Percentiles rank a stretch among this genome's conserved stretches.
These are phyloP conservation scores for Tachuris rubrigastra DNA, from an alignment of 2,113 vertebrate species.

Conservation along the genomic window DNA sequence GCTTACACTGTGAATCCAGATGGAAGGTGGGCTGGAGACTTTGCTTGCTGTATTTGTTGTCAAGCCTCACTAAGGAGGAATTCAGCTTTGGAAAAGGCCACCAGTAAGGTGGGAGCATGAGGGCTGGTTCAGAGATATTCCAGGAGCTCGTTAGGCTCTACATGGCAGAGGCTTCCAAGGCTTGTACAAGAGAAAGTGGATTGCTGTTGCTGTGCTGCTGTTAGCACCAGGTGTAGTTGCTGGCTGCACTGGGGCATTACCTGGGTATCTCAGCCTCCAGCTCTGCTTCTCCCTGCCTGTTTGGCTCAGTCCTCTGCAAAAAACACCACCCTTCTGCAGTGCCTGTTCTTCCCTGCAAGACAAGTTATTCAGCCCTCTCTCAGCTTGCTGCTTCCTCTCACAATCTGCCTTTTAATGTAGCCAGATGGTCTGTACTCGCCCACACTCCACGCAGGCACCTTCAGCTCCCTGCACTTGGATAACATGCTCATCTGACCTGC, in stretches of 20 bases:
- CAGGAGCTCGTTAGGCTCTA: rapidly evolving
- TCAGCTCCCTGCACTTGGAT: not conserved
- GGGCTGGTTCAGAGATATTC: not conserved
- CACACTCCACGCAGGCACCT: not conserved
- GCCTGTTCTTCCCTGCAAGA: not conserved
- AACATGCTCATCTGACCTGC: not conserved
- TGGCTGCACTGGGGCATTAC: not conserved
- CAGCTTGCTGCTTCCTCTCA: slow-evolving; percentile 32
- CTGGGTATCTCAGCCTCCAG: not conserved
- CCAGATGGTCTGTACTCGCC: slow-evolving; percentile 52
- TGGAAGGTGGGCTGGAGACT: not conserved
- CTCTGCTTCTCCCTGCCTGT: not conserved
- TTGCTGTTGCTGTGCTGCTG: not conserved
- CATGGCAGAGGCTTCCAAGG: not conserved
- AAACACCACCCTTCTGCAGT: not conserved
- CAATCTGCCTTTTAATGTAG: slow-evolving; percentile 24
- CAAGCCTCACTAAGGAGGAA: not conserved
- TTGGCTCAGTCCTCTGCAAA: not conserved
- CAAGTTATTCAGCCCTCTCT: not conserved
- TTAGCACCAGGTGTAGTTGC: not conserved
- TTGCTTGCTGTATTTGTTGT: not conserved
- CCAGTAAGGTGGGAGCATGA: not conserved
- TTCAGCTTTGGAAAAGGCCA: not conserved
- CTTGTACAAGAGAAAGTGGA: not conserved
- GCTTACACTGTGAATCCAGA: not conserved